Base-by-base conservation (phyloP, 2,113 vertebrate species). In the Gallinago undulata region DNA sequence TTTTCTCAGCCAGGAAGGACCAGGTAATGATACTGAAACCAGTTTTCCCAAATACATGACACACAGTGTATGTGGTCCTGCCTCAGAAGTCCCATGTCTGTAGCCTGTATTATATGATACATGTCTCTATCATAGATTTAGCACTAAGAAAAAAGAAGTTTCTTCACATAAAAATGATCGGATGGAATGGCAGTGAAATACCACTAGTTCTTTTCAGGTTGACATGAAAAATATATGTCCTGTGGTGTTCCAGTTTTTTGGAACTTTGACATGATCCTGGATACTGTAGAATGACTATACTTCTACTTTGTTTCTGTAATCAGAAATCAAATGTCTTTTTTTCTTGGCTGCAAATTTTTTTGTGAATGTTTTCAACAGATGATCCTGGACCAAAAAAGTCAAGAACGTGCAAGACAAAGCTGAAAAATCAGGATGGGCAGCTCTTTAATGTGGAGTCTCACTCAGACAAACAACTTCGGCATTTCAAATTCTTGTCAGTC, bases 401-500 rank as follows among this genome's bases (percentile, higher is more conserved):
- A 7, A 59, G 39, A 22, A 63, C 64, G 0, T 94, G 21, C n/a
- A 97, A 95, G 53, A 96, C 85, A 10, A 97, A 97, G 35, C 59
- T 93, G 1, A 97, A 98, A 69, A 97, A 96, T 41, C 66, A 97
- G 35, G 96, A 97, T 89, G 98, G 98, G 1, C 97, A 98, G 76
- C 96, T 99, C 78, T 99, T 99, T 72, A 98, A 91, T 2, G 78
- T 99, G 56, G 99, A 99, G 8, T 81, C 97, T 55, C 98, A 99
- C 95, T 98, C 99, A 2, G 97, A 97, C 97, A 99, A 99, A 92
- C 99, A 99, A 56, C 98, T 99, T 35, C 97, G 99, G 25, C 99
- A 99, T 91, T 99, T 99, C 87, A 99, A 99, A 72, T 99, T 98
- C 97, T 94, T 99, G 67, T 98, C 98, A 1, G 98, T 99, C 73